A percentile compares a stretch with the other conserved stretches of the same genome.
These are phyloP conservation scores for Morpho achilles DNA, from an alignment of 2,888 invertebrate genomes.

Conservation along the genomic window DNA sequence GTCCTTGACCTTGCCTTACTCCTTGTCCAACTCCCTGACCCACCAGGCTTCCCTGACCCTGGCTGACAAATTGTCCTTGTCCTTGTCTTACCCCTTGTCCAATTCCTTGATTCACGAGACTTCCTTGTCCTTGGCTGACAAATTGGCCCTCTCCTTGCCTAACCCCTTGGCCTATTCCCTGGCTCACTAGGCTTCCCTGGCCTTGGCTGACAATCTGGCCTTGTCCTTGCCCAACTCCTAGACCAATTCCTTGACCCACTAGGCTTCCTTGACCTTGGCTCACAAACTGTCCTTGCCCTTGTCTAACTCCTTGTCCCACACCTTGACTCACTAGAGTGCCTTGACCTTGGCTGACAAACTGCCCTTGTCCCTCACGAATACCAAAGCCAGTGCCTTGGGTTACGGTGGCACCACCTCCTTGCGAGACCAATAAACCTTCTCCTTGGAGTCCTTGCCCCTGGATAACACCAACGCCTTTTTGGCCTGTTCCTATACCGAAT, in stretches of 20 bases:
- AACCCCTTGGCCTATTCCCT: too few relatives aligned
- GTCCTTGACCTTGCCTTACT: conserved; percentile 22
- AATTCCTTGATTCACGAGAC: conserved; percentile 16
- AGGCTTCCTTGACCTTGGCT: conserved; percentile 36
- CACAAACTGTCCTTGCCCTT: neutral
- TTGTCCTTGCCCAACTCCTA: too few relatives aligned
- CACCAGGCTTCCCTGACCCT: conserved; percentile 9
- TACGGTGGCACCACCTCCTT: conserved; percentile 18
- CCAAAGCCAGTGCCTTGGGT: conserved; percentile 6
- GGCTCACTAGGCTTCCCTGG: too few relatives aligned
- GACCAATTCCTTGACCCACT: too few relatives aligned
- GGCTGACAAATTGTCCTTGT: conserved; percentile 12
- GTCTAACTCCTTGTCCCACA: too few relatives aligned
- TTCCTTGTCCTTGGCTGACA: conserved; percentile 26
- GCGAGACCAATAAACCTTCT: conserved; percentile 14
- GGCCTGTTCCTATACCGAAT: conserved; percentile 5
- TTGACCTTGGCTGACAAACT: conserved; percentile 14
- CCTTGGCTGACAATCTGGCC: too few relatives aligned
- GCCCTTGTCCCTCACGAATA: conserved; percentile 18
- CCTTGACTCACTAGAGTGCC: conserved; percentile 34
- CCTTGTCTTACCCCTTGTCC: conserved; percentile 30
- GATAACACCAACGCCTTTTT: conserved; percentile 11
- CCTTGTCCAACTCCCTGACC: conserved; percentile 18
- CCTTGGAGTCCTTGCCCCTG: conserved; percentile 13
- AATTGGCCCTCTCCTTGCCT: conserved; percentile 17